Conservation (phyloP, 53 echinoderm and acorn worm genomes). For the Apostichopus leukothele region DNA sequence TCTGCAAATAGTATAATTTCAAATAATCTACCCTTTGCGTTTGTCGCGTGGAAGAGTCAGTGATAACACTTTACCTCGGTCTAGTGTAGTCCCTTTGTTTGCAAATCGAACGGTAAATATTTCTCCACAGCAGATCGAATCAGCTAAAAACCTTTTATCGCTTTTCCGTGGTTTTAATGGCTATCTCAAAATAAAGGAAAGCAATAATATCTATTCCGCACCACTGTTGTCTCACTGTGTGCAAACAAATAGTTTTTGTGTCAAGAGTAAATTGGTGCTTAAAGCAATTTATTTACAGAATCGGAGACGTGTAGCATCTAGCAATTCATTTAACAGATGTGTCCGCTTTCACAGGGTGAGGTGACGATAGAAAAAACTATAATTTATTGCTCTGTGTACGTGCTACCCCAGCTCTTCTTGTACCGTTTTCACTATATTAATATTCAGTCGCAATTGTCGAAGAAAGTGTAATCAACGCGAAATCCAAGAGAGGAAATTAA, state of each 20-base stretch:
- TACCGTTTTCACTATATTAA: constrained; percentile 41
- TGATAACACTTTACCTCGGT: constrained; percentile 37
- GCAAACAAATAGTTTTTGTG: constrained; percentile 52
- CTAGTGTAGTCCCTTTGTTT: constrained; percentile 40
- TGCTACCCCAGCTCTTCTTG: constrained; percentile 23
- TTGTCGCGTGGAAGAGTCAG: constrained; percentile 48
- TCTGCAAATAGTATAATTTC: constrained; percentile 38
- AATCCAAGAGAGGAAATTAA: constrained; percentile 43
- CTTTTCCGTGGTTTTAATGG: constrained; percentile 45
- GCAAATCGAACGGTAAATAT: constrained; percentile 49
- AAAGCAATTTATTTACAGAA: constrained; percentile 46
- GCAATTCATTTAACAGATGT: constrained; percentile 48
- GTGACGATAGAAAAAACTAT: constrained; percentile 16
- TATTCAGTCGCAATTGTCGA: constrained; percentile 31
- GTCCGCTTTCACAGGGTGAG: constrained; percentile 38
- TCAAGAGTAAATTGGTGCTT: constrained; percentile 52
- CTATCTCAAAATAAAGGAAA: constrained; percentile 44
- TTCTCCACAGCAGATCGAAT: constrained; percentile 45
- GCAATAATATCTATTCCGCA: constrained; percentile 50
- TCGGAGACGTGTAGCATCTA: constrained; percentile 48
- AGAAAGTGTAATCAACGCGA: constrained; percentile 32
- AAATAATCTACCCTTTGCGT: constrained; percentile 42
- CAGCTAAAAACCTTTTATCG: constrained; percentile 46
- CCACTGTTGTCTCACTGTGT: constrained; percentile 45
- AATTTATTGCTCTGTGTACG: constrained; percentile 37